These are phyloP conservation scores for Eptesicus fuscus DNA, from an alignment of 2,113 vertebrate genomes.

Conservation along the genomic window DNA sequence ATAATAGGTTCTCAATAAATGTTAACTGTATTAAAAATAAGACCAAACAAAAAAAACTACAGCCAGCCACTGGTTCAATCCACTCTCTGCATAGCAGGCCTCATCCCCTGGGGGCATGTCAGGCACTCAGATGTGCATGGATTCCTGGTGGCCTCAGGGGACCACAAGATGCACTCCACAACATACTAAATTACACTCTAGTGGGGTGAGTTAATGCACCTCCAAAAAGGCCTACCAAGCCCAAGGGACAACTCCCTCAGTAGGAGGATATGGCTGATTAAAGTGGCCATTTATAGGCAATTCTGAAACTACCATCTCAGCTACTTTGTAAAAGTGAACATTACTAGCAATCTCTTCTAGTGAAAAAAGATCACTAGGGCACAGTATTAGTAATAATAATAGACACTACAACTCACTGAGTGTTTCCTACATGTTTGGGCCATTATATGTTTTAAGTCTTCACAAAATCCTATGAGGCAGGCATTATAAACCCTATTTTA, in stretches of 20 bases:
- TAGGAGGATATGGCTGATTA: not conserved
- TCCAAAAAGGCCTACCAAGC: not conserved
- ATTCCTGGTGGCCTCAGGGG: not conserved
- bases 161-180: not conserved
- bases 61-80: not conserved
- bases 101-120: not conserved
- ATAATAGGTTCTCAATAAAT: not conserved
- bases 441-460: not conserved
- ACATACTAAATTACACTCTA: not conserved
- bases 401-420: not conserved
- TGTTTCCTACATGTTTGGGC: not conserved
- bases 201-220: constrained; percentile 13
- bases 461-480: not conserved
- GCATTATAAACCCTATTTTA: not conserved
- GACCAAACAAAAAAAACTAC: not conserved
- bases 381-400: not conserved
- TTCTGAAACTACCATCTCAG: constrained; percentile 4
- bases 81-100: no score
- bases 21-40: not conserved
- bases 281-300: not conserved
- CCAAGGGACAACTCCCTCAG: not conserved
- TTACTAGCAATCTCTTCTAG: not conserved
- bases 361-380: not conserved
- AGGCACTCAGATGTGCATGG: not conserved
- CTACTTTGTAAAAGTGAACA: not conserved